Base-by-base conservation (phyloP, 2,888 invertebrate genomes). In the Drosophila hamatofila region DNA sequence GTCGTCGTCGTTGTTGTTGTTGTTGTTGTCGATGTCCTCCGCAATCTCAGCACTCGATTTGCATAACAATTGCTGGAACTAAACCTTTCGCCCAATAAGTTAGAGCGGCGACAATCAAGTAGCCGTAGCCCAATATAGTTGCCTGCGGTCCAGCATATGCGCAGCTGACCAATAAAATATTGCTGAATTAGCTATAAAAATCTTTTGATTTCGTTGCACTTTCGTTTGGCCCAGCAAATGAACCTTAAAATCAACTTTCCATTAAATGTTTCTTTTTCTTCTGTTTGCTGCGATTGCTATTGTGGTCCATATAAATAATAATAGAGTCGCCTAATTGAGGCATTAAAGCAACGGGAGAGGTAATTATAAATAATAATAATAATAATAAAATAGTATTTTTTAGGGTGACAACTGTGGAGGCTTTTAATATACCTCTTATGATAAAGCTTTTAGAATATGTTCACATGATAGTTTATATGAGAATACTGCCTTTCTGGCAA, bases 51-150 rank as follows among this genome's bases (percentile, higher is more conserved):
- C 78, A 33, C 33, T 60, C 67, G 82, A 89, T 86, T 86, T 86
- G 90, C 86, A 86, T 86, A 86, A 86, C 86, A 88, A 88, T 89
- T 89, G 83, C 62, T 75, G 61, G 49, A 49, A 49, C 59, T 46
- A 12, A 79, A 89, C 88, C 89, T 85, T 85, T 85, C 89, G 89
- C 86, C 88, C 86, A 88, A 75, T 80, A 77, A 82, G 70, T 72
- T 69, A 65, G n/a, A 48, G 49, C 30, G 6, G 49, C 30, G 1
- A 48, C 33, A 60, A 42, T 51, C 56, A 65, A 60, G 60, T 52
- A 62, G 59, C 52, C 39, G 18, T 56, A n/a, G 25, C 62, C 72
- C 48, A 27, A n/a, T 18, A 12, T 6, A 42, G 55, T 48, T 16
- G 72, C 73, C 61, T 30, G 68, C 68, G 59, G 75, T 56, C 63